phyloP scores from a whole-genome alignment of 2,113 vertebrate species.

The Pseudopipra pipra region DNA sequence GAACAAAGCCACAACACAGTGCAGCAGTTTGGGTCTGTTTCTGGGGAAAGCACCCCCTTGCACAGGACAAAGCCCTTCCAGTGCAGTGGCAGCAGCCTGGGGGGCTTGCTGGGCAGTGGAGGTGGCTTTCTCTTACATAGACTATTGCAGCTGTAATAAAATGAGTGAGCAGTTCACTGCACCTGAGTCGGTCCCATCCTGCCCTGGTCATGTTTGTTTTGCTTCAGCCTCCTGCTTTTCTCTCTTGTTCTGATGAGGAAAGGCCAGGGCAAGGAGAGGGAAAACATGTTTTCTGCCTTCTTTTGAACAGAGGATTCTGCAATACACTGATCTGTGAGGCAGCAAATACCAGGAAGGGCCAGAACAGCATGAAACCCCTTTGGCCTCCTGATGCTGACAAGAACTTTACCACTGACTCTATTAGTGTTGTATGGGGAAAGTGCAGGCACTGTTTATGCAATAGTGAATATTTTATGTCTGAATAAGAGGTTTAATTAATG shows the following conservation, averaged over 20 bases:
- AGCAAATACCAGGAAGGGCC: constrained; percentile 3
- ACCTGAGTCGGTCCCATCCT: neutral
- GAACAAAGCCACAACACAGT: neutral
- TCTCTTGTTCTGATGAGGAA: neutral
- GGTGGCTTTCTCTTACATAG: neutral
- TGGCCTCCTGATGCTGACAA: neutral
- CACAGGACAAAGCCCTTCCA: neutral
- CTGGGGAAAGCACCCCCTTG: neutral
- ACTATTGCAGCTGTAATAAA: neutral
- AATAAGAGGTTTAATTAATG: neutral
- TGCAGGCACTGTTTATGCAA: neutral
- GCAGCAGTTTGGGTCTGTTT: neutral
- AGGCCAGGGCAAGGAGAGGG: neutral
- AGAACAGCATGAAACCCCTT: neutral
- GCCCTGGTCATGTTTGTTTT: neutral
- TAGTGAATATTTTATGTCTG: neutral
- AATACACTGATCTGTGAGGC: neutral
- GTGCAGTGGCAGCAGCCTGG: neutral
- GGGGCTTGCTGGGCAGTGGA: neutral
- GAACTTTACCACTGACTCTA: neutral
- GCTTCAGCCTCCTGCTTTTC: neutral
- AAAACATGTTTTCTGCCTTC: neutral
- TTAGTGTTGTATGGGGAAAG: neutral
- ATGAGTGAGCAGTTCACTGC: neutral
- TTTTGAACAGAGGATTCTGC: neutral